Conservation (phyloP, 2,797 vertebrate species). For the Dromococcyx pavoninus region DNA sequence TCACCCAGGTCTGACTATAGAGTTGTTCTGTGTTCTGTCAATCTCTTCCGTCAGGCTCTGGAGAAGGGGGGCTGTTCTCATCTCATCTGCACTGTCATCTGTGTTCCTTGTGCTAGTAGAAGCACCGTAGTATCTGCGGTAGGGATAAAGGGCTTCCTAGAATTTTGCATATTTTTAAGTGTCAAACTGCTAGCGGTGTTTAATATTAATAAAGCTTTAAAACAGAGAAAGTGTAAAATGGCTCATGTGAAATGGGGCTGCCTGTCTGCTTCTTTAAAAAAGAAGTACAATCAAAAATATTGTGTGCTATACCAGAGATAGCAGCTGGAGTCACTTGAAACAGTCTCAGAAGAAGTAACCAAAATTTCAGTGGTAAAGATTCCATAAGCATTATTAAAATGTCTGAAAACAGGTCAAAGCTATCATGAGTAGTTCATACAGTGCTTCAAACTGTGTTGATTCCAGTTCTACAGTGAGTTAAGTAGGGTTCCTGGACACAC, state of each 20-base stretch:
- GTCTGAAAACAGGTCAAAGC: background rate
- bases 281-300: background rate
- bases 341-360: background rate
- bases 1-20: background rate
- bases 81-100: background rate
- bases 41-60: background rate
- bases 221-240: background rate
- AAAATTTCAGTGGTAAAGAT: background rate
- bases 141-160: background rate
- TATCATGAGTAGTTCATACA: background rate
- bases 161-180: background rate
- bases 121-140: background rate
- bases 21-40: constrained; percentile 9
- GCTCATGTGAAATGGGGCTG: background rate
- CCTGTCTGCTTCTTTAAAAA: background rate
- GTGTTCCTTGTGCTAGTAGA: background rate
- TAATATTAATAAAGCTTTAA: background rate
- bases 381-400: background rate
- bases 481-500: background rate
- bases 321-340: background rate
- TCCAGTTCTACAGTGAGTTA: background rate
- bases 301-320: background rate
- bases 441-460: background rate
- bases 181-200: background rate
- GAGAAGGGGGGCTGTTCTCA: background rate